Percentiles rank a stretch among this genome's conserved stretches.
Conservation (phyloP, 2,113 vertebrate species). For the Ageneiosus marmoratus region DNA sequence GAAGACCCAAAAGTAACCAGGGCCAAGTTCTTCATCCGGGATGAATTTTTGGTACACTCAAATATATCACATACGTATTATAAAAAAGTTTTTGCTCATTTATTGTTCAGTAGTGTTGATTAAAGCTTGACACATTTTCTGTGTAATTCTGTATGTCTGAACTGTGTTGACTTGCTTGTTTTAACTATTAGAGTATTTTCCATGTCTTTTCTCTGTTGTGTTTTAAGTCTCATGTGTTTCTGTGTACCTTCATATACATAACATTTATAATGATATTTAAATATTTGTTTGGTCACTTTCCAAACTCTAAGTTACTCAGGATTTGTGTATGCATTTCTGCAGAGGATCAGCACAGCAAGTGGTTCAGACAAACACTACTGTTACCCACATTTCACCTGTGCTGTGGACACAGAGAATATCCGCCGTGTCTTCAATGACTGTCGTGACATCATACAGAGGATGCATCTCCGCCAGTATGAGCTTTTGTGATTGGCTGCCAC, state of each 20-base stretch:
- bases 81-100: neutral
- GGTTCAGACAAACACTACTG: conserved; percentile 91
- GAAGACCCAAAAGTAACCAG: conserved; percentile 89
- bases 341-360: conserved; percentile 94
- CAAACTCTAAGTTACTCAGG: neutral
- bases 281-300: conserved; percentile 1
- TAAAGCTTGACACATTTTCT: neutral
- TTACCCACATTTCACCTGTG: conserved; percentile 97
- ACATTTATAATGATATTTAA: neutral
- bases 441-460: conserved; percentile 89
- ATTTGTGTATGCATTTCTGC: conserved; percentile 41
- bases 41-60: conserved; percentile 84
- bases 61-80: conserved; percentile 4
- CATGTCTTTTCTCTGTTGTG: neutral
- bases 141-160: neutral
- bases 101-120: neutral
- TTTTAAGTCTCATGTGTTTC: neutral
- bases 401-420: conserved; percentile 95
- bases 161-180: neutral
- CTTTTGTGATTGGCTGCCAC: conserved; percentile 82
- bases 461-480: conserved; percentile 97
- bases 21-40: conserved; percentile 90
- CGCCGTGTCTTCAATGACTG: conserved; percentile 88
- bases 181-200: neutral
- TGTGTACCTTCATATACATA: neutral